Conservation (phyloP, 2,797 vertebrate genomes). For the Delichon dasypus region DNA sequence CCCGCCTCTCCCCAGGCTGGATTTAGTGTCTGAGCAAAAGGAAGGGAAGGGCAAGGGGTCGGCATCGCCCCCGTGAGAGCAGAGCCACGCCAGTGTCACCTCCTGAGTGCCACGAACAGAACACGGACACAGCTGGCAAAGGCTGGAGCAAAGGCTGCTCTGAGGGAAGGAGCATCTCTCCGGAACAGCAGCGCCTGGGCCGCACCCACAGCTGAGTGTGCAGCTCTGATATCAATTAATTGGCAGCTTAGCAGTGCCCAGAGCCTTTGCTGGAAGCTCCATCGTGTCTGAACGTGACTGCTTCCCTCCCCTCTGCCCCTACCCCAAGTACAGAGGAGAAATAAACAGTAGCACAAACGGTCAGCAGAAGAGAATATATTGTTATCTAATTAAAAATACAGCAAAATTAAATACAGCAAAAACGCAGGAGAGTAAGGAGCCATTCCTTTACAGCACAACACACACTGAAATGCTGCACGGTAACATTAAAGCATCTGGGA, state of each 20-base stretch:
- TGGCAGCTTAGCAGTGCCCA: background rate
- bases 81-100: background rate
- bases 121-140: background rate
- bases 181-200: background rate
- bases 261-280: background rate
- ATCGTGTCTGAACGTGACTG: background rate
- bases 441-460: slow-evolving; percentile 55
- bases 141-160: background rate
- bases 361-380: slow-evolving; percentile 56
- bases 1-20: background rate
- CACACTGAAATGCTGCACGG: slow-evolving; percentile 62
- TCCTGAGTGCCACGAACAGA: background rate
- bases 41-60: background rate
- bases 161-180: background rate
- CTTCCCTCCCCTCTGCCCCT: background rate
- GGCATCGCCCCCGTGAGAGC: background rate
- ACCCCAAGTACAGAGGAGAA: slow-evolving; percentile 31
- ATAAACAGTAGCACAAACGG: slow-evolving; percentile 42
- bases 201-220: background rate
- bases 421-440: slow-evolving; percentile 35
- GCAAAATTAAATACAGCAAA: slow-evolving; percentile 63
- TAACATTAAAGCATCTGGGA: slow-evolving; percentile 53
- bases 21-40: background rate
- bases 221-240: background rate
- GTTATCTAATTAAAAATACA: slow-evolving; percentile 64